Percentiles rank a stretch among this genome's conserved stretches.
Conservation (phyloP, 2,113 vertebrate species). For the Amazona guildingii region DNA sequence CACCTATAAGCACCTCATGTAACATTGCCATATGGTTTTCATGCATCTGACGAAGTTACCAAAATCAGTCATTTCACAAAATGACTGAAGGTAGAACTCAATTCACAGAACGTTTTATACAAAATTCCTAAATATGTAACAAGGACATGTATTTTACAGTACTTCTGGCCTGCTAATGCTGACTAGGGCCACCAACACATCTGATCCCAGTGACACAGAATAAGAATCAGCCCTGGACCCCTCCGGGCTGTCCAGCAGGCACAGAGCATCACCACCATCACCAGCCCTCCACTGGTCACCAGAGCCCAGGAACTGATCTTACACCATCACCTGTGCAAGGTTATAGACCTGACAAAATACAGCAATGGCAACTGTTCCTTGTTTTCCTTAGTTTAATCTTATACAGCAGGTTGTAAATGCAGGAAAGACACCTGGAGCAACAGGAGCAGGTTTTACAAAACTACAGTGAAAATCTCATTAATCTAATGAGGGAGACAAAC, state of each 20-base stretch:
- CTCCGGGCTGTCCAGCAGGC: accelerated
- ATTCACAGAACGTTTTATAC: accelerated
- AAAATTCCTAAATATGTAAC: background rate
- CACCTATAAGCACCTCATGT: accelerated
- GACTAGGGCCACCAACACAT: background rate
- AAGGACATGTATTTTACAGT: background rate
- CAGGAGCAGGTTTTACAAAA: background rate
- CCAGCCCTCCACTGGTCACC: background rate
- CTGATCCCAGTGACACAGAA: background rate
- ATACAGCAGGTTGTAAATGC: background rate
- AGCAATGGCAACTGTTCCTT: background rate
- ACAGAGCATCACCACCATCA: accelerated
- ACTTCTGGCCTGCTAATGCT: background rate
- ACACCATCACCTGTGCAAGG: background rate
- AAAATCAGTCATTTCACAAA: background rate
- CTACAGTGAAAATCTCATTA: constrained; percentile 21
- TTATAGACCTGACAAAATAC: background rate
- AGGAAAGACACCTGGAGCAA: background rate
- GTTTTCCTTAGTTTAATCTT: background rate
- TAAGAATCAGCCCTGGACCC: accelerated
- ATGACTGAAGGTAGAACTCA: background rate
- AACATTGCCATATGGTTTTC: accelerated
- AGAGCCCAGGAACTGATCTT: background rate
- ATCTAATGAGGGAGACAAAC: constrained; percentile 14
- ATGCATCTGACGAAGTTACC: background rate